Base-by-base conservation (phyloP, 2,113 vertebrate species). In the Furnarius figulus region DNA sequence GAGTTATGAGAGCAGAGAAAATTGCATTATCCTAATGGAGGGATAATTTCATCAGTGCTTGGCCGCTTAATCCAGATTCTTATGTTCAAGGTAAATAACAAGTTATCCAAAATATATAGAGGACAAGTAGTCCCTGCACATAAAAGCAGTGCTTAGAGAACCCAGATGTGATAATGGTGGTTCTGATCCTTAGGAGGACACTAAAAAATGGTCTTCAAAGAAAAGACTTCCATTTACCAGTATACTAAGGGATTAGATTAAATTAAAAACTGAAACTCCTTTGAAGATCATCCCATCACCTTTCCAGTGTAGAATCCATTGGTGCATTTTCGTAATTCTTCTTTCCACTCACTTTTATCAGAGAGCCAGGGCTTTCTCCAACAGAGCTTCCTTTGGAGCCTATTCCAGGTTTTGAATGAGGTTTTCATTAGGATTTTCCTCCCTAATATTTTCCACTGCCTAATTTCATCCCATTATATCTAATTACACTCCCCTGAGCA, bases 361-460 rank as follows among this genome's bases (percentile, higher is more conserved):
- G 9, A 56, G 3, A 92, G 37, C 2, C 19, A 71, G 35, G 14
- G 8, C 6, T 80, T 89, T 92, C 71, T 91, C 63, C 42, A 80
- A 2, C 5, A 65, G 12, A 91, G 8, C 12, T 63, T 85, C 13
- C 59, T 90, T 73, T 88, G 71, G 74, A 96, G 33, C 62, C 71
- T 87, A 2, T 71, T 86, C 37, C 82, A 94, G 58, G 37, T 83
- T 91, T 78, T 70, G 31, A 55, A 89, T 87, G 40, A 89, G 31
- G 33, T 83, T 95, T 94, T 89, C 92, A 84, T 80, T 37, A 92
- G 55, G 37, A 77, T 90, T 88, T 92, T 91, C 42, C 53, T 83
- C 53, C 31, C 67, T 95, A 86, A 93, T 75, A 96, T 89, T 97
- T 97, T 95, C 92, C 90, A 85, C 90, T 92, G 86, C 74, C 76